Percentiles rank a stretch among this genome's conserved stretches.
These are phyloP conservation scores for Limulus polyphemus DNA, from an alignment of 2,888 invertebrate genomes.

Conservation along the genomic window DNA sequence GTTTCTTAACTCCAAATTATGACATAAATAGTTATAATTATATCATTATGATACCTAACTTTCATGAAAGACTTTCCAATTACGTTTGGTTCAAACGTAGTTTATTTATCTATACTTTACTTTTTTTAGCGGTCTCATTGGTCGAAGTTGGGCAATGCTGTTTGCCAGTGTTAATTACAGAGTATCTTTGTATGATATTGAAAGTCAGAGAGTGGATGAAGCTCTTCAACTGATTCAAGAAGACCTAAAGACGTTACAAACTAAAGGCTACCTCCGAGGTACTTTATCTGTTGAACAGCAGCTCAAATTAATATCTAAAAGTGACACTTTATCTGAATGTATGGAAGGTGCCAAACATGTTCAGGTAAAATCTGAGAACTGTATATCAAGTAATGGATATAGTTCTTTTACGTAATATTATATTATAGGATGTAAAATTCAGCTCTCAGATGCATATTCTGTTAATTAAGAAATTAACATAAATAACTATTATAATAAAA, in stretches of 20 bases:
- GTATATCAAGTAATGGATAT: too few species aligned
- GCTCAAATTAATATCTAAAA: constrained; percentile 51
- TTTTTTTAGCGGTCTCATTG: constrained; percentile 70
- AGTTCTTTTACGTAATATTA: too few species aligned
- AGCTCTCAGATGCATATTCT: too few species aligned
- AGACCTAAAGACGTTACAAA: constrained; percentile 59
- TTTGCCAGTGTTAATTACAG: constrained; percentile 84
- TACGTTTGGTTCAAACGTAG: background rate
- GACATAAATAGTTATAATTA: too few species aligned
- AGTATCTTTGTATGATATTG: constrained; percentile 75
- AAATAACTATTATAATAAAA: too few species aligned
- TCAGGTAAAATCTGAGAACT: constrained; percentile 29
- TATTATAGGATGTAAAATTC: too few species aligned
- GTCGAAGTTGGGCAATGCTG: constrained; percentile 93
- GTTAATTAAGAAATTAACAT: too few species aligned
- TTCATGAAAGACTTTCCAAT: too few species aligned
- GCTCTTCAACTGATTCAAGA: constrained; percentile 60
- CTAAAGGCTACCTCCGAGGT: constrained; percentile 52
- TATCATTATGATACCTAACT: too few species aligned
- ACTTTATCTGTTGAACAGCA: constrained; percentile 58
- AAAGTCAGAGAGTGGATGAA: constrained; percentile 56
- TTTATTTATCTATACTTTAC: background rate
- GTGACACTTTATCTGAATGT: constrained; percentile 46
- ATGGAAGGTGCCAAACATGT: constrained; percentile 64
- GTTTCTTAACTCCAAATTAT: too few species aligned